Evolutionary conservation across 2,797 vertebrate genomes (phyloP), one percentile per base, ranked within the genome.

Genomic region (Podarcis lilfordi): DNA sequence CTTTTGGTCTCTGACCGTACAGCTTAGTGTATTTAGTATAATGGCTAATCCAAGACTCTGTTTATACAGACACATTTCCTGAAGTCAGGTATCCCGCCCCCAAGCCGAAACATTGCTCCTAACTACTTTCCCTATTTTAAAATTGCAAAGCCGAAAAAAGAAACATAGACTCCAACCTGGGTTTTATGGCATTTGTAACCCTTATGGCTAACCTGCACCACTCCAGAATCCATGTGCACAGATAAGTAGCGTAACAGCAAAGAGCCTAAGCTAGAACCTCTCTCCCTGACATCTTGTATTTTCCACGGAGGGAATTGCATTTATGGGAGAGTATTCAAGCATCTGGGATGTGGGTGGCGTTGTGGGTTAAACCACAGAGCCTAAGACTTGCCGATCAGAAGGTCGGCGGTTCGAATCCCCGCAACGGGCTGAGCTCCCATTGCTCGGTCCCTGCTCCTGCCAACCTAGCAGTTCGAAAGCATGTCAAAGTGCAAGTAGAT

Each of bases 1-100:
- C 37, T 40, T 21, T 50, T 85, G 71, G 59, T 50, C 77, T 37
- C 32, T 76, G 71, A 85, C 59, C 40, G 3, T 81, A 55, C 6
- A n/a, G 43, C 68, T 40, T 9, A 85, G 69, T 80, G n/a, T 40
- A 74, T 69, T 72, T 84, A 64, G 11, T 64, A 2, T 85, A 85
- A 89, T 89, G 40, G 59, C 75, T 85, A 89, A 89, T 89, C 78
- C 40, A 69, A 3, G 13, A 27, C 55, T 76, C 13, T 85, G 40
- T 35, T 85, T 45, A 69, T 66, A 35, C 8, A 45, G 72, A 13
- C 55, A n/a, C 43, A 6, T 66, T 85, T 85, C 88, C n/a, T 61
- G 32, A 80, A 85, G 11, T n/a, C 8, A 68, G n/a, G 4, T 68
- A n/a, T 61, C 64, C 15, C 25, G 29, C 3, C 6, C 15, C 23